Conservation (phyloP, 2,113 vertebrate species). For the Dromaius novaehollandiae region DNA sequence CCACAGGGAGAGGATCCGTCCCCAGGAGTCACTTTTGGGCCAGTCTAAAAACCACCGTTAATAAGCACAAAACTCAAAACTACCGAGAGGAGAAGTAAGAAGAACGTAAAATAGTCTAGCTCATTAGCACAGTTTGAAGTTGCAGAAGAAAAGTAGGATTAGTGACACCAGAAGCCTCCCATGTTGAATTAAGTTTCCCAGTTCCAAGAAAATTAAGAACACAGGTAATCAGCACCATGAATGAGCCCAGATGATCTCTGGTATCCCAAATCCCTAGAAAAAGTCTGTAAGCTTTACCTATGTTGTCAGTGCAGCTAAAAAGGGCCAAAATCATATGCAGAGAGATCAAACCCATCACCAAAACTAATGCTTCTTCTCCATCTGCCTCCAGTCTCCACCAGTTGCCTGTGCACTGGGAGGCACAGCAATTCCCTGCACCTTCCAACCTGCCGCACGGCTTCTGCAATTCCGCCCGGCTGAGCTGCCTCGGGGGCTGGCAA, state of each 20-base stretch:
- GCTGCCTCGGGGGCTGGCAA: not conserved
- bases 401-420: not conserved
- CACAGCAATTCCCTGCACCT: not conserved
- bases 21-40: not conserved
- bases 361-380: not conserved
- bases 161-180: not conserved
- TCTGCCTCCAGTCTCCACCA: not conserved
- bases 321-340: not conserved
- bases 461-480: not conserved
- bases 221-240: not conserved
- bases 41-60: fast-evolving
- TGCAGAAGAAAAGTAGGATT: not conserved
- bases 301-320: not conserved
- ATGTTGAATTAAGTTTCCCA: not conserved
- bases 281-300: not conserved
- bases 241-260: not conserved
- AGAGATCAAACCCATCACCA: not conserved
- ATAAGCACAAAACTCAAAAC: not conserved
- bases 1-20: not conserved
- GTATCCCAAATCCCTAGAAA: not conserved
- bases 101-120: not conserved
- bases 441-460: not conserved
- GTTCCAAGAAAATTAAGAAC: not conserved
- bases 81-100: not conserved
- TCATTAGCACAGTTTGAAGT: not conserved